A percentile compares a stretch with the other conserved stretches of the same genome.
These are phyloP conservation scores for Artemia franciscana DNA, from an alignment of 1,140 invertebrate genomes.

Conservation along the genomic window DNA sequence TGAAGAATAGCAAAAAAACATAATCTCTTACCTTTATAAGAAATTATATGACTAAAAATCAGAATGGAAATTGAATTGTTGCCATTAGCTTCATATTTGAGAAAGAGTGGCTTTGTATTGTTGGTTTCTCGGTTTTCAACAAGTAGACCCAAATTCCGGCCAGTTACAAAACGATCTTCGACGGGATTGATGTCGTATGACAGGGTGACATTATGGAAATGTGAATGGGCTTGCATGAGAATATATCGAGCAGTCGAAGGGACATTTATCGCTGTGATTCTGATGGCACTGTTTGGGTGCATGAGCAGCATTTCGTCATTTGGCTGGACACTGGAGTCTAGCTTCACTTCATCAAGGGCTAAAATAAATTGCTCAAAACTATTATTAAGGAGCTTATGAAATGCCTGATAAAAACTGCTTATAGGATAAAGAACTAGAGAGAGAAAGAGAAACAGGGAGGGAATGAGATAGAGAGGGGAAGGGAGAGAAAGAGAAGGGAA, in stretches of 20 bases:
- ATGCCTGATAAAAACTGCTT: too few species aligned
- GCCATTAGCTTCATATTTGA: neutral
- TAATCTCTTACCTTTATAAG: neutral
- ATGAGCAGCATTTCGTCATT: constrained; percentile 23
- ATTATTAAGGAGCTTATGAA: too few species aligned
- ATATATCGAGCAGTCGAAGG: constrained; percentile 28
- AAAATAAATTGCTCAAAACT: too few species aligned
- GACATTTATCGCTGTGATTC: constrained; percentile 23
- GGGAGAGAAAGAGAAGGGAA: too few species aligned
- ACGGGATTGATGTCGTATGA: constrained; percentile 23
- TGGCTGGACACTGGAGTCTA: constrained; percentile 30
- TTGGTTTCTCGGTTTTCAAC: constrained; percentile 13
- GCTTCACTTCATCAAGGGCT: too few species aligned
- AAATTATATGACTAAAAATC: neutral
- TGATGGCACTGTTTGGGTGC: constrained; percentile 11
- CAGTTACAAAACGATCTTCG: constrained; percentile 21
- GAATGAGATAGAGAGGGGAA: too few species aligned
- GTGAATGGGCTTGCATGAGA: constrained; percentile 38
- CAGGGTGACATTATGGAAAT: constrained; percentile 31
- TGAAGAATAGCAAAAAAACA: too few species aligned
- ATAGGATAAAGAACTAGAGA: too few species aligned
- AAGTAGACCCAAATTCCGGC: constrained; percentile 36
- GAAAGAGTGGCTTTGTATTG: neutral
- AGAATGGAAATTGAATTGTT: neutral
- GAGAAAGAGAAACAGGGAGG: too few species aligned